These are phyloP conservation scores for Drosophila repletoides DNA, from an alignment of 1,140 invertebrate genomes.

Conservation along the genomic window DNA sequence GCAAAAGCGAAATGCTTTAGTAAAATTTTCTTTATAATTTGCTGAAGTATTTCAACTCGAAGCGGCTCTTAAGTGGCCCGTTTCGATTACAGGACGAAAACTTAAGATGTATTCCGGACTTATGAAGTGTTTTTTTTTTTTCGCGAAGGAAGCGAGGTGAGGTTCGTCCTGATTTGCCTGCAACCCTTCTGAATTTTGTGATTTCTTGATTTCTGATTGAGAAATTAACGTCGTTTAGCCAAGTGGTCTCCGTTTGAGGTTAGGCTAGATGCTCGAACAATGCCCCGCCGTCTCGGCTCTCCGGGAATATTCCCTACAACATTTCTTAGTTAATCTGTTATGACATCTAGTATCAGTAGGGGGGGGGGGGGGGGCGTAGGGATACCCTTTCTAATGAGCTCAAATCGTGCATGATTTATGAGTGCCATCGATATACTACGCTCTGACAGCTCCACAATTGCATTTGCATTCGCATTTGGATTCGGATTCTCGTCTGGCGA, in stretches of 20 bases:
- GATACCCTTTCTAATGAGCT: conserved; percentile 58
- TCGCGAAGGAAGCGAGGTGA: no score
- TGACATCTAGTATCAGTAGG: conserved; percentile 65
- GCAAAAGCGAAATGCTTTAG: conserved; percentile 58
- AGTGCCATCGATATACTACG: conserved; percentile 76
- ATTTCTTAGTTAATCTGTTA: conserved; percentile 71
- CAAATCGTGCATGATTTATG: conserved; percentile 74
- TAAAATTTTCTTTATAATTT: no score
- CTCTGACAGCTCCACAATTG: conserved; percentile 72
- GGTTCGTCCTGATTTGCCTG: conserved; percentile 21
- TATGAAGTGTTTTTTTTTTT: conserved; percentile 37
- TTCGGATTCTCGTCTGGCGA: conserved; percentile 42
- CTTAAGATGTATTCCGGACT: conserved; percentile 58
- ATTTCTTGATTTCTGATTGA: conserved; percentile 41
- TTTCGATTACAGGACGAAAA: conserved; percentile 68
- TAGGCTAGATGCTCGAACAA: conserved; percentile 13
- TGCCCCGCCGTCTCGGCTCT: not conserved
- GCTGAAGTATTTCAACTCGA: conserved; percentile 44
- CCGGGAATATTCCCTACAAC: conserved; percentile 24
- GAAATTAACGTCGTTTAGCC: conserved; percentile 77
- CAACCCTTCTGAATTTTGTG: conserved; percentile 49
- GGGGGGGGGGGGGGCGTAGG: not conserved
- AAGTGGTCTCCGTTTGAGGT: conserved; percentile 59
- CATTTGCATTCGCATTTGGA: conserved; percentile 26
- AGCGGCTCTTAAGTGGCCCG: conserved; percentile 72